phyloP scores from a whole-genome alignment of 2,797 vertebrate species.

The Holocentrus rufus region DNA sequence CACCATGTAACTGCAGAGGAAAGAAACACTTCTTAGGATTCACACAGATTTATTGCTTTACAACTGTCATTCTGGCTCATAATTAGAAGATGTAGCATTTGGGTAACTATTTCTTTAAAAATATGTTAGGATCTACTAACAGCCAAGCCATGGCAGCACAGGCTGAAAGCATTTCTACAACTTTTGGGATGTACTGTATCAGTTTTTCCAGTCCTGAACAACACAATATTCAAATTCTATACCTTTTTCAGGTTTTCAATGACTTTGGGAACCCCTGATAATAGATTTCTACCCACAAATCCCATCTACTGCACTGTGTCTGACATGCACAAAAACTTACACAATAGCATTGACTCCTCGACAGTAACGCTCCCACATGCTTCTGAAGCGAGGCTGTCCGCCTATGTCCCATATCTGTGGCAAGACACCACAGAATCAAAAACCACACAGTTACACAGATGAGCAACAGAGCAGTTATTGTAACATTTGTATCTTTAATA shows the following conservation, averaged over 20 bases:
- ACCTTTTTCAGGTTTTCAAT: neutral
- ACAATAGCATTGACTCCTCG: constrained; percentile 98
- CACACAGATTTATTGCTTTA: neutral
- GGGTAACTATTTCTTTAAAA: neutral
- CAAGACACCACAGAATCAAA: constrained; percentile 14
- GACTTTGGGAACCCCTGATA: neutral
- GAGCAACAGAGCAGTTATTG: neutral
- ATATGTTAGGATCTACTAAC: neutral
- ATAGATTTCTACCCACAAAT: neutral
- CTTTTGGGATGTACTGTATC: no score
- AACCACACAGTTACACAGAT: neutral
- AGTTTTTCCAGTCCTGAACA: neutral
- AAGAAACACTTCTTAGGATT: neutral
- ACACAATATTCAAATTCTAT: neutral
- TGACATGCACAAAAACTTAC: constrained; percentile 81
- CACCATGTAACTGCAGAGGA: constrained; percentile 92
- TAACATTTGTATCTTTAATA: neutral
- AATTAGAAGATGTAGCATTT: neutral
- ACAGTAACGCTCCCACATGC: constrained; percentile 99
- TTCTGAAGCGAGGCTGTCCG: constrained; percentile 97
- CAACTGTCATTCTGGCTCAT: neutral
- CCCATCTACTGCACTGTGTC: neutral
- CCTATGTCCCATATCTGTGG: constrained; percentile 98
- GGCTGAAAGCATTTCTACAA: neutral
- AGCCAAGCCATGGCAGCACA: neutral